Evolutionary conservation across 2,113 vertebrate species (phyloP).

Genomic region (Procapra przewalskii): DNA sequence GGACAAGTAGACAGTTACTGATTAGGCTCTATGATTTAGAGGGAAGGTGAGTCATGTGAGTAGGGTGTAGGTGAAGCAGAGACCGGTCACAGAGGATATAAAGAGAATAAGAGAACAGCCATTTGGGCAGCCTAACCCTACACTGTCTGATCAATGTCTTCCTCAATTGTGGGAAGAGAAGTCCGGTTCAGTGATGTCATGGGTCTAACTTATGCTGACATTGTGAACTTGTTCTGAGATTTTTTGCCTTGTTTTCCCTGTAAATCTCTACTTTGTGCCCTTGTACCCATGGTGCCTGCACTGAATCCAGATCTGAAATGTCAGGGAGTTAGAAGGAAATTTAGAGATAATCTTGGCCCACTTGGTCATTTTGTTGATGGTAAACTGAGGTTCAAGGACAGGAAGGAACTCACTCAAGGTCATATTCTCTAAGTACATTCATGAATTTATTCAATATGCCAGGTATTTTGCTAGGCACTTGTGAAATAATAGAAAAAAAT

Average conservation of each 20-base stretch:
- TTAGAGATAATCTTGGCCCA: background rate
- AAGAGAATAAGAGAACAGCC: background rate
- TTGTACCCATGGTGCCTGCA: background rate
- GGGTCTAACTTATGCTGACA: background rate
- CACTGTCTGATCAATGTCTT: background rate
- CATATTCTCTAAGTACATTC: background rate
- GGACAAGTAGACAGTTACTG: background rate
- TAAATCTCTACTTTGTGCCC: background rate
- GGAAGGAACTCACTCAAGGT: background rate
- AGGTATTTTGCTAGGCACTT: background rate
- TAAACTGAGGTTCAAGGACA: background rate
- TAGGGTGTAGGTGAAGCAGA: background rate
- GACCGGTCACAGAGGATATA: background rate
- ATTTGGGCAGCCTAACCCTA: background rate
- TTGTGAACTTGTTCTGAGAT: background rate
- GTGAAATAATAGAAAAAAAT: background rate
- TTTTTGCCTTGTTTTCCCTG: background rate
- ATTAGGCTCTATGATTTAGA: background rate
- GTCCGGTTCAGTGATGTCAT: background rate
- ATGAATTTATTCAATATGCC: background rate
- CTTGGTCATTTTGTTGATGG: background rate
- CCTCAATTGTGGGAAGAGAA: background rate
- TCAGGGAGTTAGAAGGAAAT: background rate
- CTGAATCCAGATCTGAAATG: background rate
- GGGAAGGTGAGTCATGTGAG: background rate